Evolutionary conservation across 2,797 vertebrate species (phyloP), one percentile per base, ranked within the genome.

Genomic region (Mormyrops attenuatus): DNA sequence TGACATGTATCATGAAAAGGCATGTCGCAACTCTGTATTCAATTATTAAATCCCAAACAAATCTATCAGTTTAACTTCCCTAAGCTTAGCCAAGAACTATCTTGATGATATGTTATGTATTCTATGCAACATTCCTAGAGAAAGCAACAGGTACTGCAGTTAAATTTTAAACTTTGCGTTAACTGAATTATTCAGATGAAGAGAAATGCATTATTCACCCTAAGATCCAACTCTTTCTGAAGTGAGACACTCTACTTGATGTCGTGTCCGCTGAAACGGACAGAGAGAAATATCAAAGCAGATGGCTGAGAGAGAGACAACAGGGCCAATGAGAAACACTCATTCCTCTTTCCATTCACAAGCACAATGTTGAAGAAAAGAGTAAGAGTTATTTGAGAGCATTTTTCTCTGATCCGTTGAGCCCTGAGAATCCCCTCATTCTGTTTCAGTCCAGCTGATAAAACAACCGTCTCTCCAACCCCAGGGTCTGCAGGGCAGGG

Each of bases 161-260:
- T 57, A 87, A 87, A 87, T 20, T 60, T 87, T 60, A 87, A 87
- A 57, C 17, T 57, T 87, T n/a, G 86, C 1, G 55, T 60, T 87
- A 55, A 60, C 30, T 87, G 34, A 87, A 60, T 87, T 57, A 57
- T 87, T 87, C 86, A 60, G 52, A n/a, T 57, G 34, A 38, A 57
- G 55, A 57, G 86, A 44, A 87, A 87, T 60, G 53, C 30, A 87
- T 87, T 57, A 57, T 87, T 87, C 13, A 57, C 34, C 85, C 5
- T 44, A 41, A 47, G 52, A 44, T 60, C 53, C 34, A 41, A 53
- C 22, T 41, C 53, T 34, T 41, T 41, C 55, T 41, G 55, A 87
- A 41, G 30, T 57, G 38, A 44, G 38, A 55, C 34, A 87, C 30
- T 44, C 15, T 57, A 30, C 6, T 85, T 52, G 84, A 85, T 2